A percentile compares a stretch with the other conserved stretches of the same genome.
phyloP scores from a whole-genome alignment of 2,888 invertebrate species.

The Lepidochrysops patricia region DNA sequence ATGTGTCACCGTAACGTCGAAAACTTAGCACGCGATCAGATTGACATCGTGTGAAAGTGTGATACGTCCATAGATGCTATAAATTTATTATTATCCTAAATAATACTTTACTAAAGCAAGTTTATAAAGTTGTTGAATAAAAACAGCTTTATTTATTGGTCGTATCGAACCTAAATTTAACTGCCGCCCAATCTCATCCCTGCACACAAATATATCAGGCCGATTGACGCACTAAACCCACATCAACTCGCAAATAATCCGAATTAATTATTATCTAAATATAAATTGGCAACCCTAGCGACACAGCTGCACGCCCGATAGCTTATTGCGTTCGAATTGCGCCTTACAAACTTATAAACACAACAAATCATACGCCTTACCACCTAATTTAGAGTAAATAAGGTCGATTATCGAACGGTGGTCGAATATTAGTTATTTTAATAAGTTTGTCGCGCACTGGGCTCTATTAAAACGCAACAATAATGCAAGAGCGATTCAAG shows the following conservation, averaged over 20 bases:
- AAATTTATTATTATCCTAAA: no score
- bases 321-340: slow-evolving; percentile 59
- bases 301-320: slow-evolving; percentile 62
- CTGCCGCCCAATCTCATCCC: slow-evolving; percentile 11
- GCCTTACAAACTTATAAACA: slow-evolving; percentile 34
- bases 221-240: slow-evolving; percentile 50
- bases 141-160: no score
- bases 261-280: slow-evolving; percentile 57
- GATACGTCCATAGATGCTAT: no score
- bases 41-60: no score
- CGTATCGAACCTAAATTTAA: not conserved
- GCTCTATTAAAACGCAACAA: slow-evolving; percentile 43
- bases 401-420: slow-evolving; percentile 27
- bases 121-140: no score
- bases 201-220: slow-evolving; percentile 7
- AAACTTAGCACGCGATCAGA: no score
- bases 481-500: slow-evolving; percentile 36
- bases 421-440: slow-evolving; percentile 24
- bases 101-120: no score
- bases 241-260: slow-evolving; percentile 49
- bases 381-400: slow-evolving; percentile 25
- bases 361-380: slow-evolving; percentile 21
- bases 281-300: slow-evolving; percentile 64
- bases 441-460: slow-evolving; percentile 28
- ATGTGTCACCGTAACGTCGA: no score